Evolutionary conservation across 2,888 invertebrate species (phyloP).

Genomic region (Eudasyphora cyanicolor): DNA sequence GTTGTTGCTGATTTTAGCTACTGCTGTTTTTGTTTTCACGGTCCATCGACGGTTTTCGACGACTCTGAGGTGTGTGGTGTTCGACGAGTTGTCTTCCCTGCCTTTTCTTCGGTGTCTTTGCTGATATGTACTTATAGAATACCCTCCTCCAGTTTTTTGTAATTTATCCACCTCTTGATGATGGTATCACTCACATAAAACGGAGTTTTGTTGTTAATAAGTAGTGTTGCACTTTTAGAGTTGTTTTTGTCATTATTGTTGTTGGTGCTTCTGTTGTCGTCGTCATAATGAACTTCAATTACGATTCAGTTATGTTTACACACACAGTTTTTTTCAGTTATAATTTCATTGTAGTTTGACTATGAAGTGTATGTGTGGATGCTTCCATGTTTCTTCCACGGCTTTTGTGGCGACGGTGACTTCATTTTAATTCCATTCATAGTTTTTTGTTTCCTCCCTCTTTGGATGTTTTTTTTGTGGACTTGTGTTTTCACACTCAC

Average conservation of each 20-base stretch:
- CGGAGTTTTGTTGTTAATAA: background rate
- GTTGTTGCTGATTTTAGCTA: background rate
- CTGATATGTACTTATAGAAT: too few species aligned
- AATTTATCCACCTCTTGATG: background rate
- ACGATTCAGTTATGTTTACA: conserved; percentile 54
- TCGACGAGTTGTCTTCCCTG: background rate
- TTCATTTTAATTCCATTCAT: conserved; percentile 55
- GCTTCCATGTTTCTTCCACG: background rate
- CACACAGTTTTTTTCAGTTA: conserved; percentile 32
- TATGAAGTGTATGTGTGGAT: background rate
- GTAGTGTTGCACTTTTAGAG: conserved; percentile 44
- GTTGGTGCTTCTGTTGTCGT: conserved; percentile 30
- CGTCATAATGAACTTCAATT: conserved; percentile 64
- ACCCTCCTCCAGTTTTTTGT: background rate
- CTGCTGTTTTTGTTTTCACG: conserved; percentile 16
- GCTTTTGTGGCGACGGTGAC: conserved; percentile 14
- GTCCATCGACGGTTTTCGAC: background rate
- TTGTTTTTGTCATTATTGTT: background rate
- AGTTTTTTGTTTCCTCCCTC: conserved; percentile 5
- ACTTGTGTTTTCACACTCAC: background rate
- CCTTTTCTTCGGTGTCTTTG: background rate
- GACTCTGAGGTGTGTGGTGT: background rate
- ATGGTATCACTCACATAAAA: background rate
- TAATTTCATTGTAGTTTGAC: conserved; percentile 33
- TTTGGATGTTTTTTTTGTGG: conserved; percentile 1